Base-by-base conservation (phyloP, 2,797 vertebrate species). In the Kryptolebias ocellatus region DNA sequence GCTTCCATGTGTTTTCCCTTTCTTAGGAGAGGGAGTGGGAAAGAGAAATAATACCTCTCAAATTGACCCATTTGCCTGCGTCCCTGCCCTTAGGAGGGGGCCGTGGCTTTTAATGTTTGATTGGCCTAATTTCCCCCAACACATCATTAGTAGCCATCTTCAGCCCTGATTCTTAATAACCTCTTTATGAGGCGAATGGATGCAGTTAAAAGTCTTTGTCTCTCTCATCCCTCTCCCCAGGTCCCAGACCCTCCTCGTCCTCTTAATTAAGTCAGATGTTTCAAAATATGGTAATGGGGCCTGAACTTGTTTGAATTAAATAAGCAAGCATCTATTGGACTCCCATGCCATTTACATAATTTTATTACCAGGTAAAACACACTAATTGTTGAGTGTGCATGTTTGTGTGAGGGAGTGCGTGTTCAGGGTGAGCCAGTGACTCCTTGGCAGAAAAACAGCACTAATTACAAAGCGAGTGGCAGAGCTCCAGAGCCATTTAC, bases 1-100 rank as follows among this genome's bases (percentile, higher is more conserved):
- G 90, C 88, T 90, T 88, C 90, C 82, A 91, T 92, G 93, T 92
- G 95, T 95, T 95, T 95, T 90, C 77, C 75, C 94, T 95, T 95
- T 82, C 83, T 87, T 83, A 94, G 95, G 80, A 78, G 84, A 85
- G 81, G 58, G 93, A 80, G 73, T 73, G 77, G 72, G 79, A 78
- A 77, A 80, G 80, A 82, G 83, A 89, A 92, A 97, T 98, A 98
- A 98, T 98, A 97, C 95, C 95, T 95, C 95, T 96, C 96, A 98
- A 99, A 99, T 98, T 98, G 98, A 98, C 96, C 98, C 96, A 98
- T 99, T 99, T 98, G 95, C 95, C 96, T 95, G 96, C 96, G 95
- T 95, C 82, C 93, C 96, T 96, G 96, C 96, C 96, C 96, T 97
- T 96, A 97, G 97, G 95, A 96, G 95, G 95, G 95, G 95, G 95